Evolutionary conservation across 2,113 vertebrate species (phyloP).

Genomic region (Macrotus californicus): DNA sequence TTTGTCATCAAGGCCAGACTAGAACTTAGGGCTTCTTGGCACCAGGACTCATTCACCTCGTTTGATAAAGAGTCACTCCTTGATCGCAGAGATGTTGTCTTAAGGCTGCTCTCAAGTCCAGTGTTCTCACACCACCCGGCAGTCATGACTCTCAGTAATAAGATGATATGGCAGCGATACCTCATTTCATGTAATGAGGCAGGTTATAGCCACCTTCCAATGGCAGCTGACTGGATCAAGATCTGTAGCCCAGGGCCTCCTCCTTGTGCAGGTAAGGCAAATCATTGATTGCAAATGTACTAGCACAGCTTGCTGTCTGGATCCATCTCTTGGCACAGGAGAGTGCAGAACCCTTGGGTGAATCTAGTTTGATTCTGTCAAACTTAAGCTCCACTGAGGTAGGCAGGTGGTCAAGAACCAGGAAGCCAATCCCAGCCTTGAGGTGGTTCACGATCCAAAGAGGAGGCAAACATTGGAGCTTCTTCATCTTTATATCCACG

Average conservation of each 20-base stretch:
- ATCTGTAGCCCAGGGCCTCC: not conserved
- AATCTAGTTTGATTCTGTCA: not conserved
- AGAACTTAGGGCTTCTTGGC: not conserved
- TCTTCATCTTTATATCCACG: not conserved
- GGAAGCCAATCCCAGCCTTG: not conserved
- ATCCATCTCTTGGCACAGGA: not conserved
- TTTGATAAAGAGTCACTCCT: not conserved
- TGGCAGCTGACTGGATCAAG: not conserved
- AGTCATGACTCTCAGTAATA: not conserved
- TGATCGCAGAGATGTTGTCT: not conserved
- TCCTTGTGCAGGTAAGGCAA: not conserved
- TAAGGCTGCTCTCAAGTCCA: not conserved
- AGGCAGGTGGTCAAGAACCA: not conserved
- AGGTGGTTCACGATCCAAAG: not conserved
- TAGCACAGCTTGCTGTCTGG: not conserved
- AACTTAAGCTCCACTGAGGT: not conserved
- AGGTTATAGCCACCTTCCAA: not conserved
- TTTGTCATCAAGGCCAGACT: not conserved
- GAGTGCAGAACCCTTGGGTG: not conserved
- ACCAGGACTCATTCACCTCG: not conserved
- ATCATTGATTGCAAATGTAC: not conserved
- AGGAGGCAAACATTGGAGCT: not conserved
- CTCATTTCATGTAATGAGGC: not conserved
- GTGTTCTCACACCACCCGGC: not conserved
- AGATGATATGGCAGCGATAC: not conserved